A percentile compares a stretch with the other conserved stretches of the same genome.
phyloP scores from a whole-genome alignment of 2,888 invertebrate species.

The Agrypnus murinus region DNA sequence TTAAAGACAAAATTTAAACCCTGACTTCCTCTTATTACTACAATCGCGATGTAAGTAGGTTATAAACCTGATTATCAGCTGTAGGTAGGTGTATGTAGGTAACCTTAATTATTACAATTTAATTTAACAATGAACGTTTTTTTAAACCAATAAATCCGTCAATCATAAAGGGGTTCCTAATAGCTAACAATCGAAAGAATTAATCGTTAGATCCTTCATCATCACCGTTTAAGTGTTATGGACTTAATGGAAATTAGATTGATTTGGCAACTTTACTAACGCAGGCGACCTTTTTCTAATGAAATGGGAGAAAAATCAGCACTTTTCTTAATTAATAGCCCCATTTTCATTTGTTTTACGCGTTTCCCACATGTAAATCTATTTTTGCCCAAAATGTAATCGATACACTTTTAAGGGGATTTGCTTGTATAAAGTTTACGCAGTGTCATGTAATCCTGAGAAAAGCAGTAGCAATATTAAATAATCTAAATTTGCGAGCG shows the following conservation, averaged over 20 bases:
- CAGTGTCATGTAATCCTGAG: conserved; percentile 48
- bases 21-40: too few species aligned
- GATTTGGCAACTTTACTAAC: not conserved
- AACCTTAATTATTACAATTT: too few species aligned
- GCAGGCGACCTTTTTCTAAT: conserved; percentile 5
- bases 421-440: conserved; percentile 42
- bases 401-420: not conserved
- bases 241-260: conserved; percentile 17
- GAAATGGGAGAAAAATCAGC: conserved; percentile 4
- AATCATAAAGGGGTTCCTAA: not conserved
- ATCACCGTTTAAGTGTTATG: conserved; percentile 1
- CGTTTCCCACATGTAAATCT: not conserved
- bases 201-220: not conserved
- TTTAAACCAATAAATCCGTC: too few species aligned
- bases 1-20: too few species aligned
- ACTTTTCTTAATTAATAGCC: not conserved
- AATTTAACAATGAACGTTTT: too few species aligned
- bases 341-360: not conserved
- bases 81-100: too few species aligned
- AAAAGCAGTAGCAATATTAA: conserved; percentile 61
- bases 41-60: too few species aligned
- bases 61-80: too few species aligned
- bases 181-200: not conserved
- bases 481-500: conserved; percentile 64
- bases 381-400: not conserved